Evolutionary conservation across 2,888 invertebrate genomes (phyloP), one percentile per base, ranked within the genome.

Genomic region (Nomada goodeniana): DNA sequence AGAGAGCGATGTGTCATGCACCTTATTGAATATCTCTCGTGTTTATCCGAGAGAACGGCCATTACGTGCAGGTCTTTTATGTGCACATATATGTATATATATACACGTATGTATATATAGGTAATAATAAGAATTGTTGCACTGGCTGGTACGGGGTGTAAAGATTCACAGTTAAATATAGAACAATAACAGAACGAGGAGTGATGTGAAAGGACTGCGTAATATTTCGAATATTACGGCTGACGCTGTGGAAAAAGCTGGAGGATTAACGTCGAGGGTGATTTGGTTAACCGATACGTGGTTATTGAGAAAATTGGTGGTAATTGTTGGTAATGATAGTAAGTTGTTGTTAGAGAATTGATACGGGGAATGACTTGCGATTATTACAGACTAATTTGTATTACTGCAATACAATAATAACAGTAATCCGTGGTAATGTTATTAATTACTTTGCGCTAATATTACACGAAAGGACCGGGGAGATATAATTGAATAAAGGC

Each of bases 11-110:
- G 84, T 84, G 83, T 84, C 84, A 83, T 83, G 83, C 76, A 83
- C 83, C 82, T 84, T 84, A 75, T 73, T 69, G 75, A 83, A 79
- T 84, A 84, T 84, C 82, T 82, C 79, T 82, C 60, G 78, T 82
- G 83, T 84, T 84, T 84, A 75, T 79, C 76, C 71, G 76, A 29
- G 69, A 74, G 64, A 67, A 74, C 55, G 50, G 36, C 26, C 55
- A 63, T 55, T 55, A 53, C 50, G 70, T 71, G 60, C 47, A 4
- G n/a, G n/a, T 11, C 50, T 61, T 71, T 59, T 47, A 47, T 47
- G 26, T 15, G n/a, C 26, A 47, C 5, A 5, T 13, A 23, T 5
- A 20, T 29, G 23, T 15, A 26, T 26, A 7, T 47, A 42, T 29
- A 5, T 57, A 64, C 29, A 63, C 3, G 29, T 29, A 47, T 18